Conservation (phyloP, 2,888 invertebrate species). For the Parnassius apollo region DNA sequence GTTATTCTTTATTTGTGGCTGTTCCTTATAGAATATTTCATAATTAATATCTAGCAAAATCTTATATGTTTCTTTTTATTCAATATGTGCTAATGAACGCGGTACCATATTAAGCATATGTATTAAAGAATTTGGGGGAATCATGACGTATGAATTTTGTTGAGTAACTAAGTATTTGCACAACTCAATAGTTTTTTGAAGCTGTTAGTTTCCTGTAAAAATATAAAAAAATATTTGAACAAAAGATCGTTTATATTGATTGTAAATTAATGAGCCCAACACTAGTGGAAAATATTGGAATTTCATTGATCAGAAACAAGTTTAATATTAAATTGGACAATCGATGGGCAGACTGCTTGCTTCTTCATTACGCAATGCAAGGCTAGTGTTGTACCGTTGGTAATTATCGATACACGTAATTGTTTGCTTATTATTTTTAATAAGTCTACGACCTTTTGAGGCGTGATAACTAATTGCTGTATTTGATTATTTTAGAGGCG, state of each 20-base stretch:
- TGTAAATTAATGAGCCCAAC: neutral
- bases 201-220: too few relatives aligned
- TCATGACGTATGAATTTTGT: too few relatives aligned
- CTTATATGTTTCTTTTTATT: too few relatives aligned
- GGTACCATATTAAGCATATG: too few relatives aligned
- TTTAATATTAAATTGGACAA: constrained; percentile 13
- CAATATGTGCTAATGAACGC: too few relatives aligned
- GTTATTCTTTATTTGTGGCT: neutral
- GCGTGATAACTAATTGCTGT: neutral
- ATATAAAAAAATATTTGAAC: too few relatives aligned
- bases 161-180: too few relatives aligned
- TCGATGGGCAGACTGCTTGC: constrained; percentile 5
- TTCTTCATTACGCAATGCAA: constrained; percentile 14
- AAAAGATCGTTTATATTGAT: too few relatives aligned
- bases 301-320: constrained; percentile 14
- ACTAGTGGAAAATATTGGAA: constrained; percentile 8
- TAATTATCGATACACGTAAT: constrained; percentile 10
- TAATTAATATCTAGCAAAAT: too few relatives aligned
- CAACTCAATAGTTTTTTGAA: too few relatives aligned
- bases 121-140: too few relatives aligned
- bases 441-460: constrained; percentile 2
- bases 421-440: constrained; percentile 2
- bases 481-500: neutral
- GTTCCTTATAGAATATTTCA: neutral
- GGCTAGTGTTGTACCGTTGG: constrained; percentile 16